Percentiles rank a stretch among this genome's conserved stretches.
Evolutionary conservation across 2,113 vertebrate species (phyloP).

Genomic region (Hemibagrus wyckioides): DNA sequence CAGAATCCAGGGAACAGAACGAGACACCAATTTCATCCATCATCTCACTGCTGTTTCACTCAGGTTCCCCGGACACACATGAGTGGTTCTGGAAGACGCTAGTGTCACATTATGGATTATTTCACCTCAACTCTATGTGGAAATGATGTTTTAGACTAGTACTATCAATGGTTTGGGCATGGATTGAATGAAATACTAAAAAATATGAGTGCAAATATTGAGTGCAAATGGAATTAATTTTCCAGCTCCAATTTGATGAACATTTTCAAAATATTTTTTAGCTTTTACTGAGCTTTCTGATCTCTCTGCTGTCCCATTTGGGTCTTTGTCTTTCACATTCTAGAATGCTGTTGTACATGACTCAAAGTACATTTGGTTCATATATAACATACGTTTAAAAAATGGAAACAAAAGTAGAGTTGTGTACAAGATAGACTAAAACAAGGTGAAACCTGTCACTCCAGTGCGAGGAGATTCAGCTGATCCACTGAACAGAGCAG

Average conservation of each 20-base stretch:
- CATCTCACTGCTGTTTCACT: conserved; percentile 7
- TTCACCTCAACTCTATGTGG: neutral
- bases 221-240: neutral
- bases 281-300: neutral
- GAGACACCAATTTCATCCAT: conserved; percentile 15
- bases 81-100: neutral
- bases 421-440: neutral
- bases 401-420: neutral
- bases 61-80: neutral
- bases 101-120: conserved; percentile 28
- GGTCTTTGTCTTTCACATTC: neutral
- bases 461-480: neutral
- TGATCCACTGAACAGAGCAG: neutral
- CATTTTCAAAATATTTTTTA: neutral
- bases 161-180: neutral
- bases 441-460: neutral
- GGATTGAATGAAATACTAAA: neutral
- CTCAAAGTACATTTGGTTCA: neutral
- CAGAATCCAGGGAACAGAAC: conserved; percentile 8
- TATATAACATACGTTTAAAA: neutral
- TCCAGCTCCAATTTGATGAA: neutral
- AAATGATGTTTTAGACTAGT: neutral
- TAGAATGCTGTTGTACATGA: neutral
- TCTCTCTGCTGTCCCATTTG: neutral
- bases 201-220: neutral